Percentiles rank a stretch among this genome's conserved stretches.
phyloP scores from a whole-genome alignment of 2,113 vertebrate species.

The Gadus chalcogrammus region DNA sequence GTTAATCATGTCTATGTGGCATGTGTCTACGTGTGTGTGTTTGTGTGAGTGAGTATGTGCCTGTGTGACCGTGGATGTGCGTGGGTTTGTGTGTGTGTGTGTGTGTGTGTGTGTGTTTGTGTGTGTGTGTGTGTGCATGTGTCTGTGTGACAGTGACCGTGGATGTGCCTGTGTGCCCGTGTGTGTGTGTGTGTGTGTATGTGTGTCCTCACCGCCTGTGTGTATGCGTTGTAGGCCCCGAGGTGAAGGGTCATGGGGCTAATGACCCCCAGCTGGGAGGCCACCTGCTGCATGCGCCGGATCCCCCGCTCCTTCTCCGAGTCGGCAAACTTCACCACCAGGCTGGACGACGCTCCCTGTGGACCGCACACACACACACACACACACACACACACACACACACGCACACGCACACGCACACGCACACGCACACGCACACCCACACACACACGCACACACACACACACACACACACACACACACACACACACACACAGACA shows the following conservation, averaged over 20 bases:
- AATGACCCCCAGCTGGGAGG: slow-evolving; percentile 91
- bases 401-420: slow-evolving; percentile 2
- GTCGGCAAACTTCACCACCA: slow-evolving; percentile 96
- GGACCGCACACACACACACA: background rate
- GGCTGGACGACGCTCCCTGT: slow-evolving; percentile 92
- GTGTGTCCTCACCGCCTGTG: slow-evolving; percentile 82
- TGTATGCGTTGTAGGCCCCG: slow-evolving; percentile 92
- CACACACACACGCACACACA: background rate
- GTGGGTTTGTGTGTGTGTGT: background rate
- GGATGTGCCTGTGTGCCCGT: slow-evolving; percentile 3
- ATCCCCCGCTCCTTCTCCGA: slow-evolving; percentile 92
- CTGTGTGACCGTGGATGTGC: background rate
- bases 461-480: too few species aligned
- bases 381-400: slow-evolving; percentile 27
- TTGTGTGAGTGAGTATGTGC: too few species aligned
- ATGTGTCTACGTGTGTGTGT: too few species aligned
- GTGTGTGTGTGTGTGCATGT: background rate
- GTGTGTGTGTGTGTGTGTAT: background rate
- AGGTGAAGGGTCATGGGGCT: slow-evolving; percentile 93
- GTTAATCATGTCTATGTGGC: too few species aligned
- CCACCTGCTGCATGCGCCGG: slow-evolving; percentile 93
- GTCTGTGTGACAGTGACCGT: background rate
- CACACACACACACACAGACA: background rate
- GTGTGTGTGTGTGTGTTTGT: too few species aligned
- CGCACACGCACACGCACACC: slow-evolving; percentile 23